Evolutionary conservation across 92 coral and sea anemone species (phyloP).

Genomic region (Micromussa lordhowensis): DNA sequence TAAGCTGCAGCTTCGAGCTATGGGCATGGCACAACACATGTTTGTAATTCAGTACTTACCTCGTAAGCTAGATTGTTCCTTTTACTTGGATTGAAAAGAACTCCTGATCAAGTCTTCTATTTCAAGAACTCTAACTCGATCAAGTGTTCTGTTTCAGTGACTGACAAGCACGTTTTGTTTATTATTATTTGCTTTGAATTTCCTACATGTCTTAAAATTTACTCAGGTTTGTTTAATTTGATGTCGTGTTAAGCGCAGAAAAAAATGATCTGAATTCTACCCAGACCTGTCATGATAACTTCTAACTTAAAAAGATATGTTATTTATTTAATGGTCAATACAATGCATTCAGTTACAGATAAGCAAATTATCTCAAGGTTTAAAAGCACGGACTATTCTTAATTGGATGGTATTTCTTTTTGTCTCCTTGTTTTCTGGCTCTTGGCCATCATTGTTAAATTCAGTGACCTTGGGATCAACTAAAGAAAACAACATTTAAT

Average conservation of each 20-base stretch:
- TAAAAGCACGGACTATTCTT: not conserved
- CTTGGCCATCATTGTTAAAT: conserved; percentile 6
- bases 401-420: not conserved
- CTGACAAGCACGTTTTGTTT: not conserved
- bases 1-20: not conserved
- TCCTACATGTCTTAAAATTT: not conserved
- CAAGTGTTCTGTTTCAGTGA: not conserved
- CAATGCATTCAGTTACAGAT: not conserved
- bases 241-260: not conserved
- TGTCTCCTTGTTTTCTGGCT: not conserved
- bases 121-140: not conserved
- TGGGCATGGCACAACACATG: not conserved
- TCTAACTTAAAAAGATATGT: not conserved
- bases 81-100: not conserved
- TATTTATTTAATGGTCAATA: not conserved
- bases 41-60: not conserved
- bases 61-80: not conserved
- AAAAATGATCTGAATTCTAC: not conserved
- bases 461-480: conserved; percentile 4
- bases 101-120: not conserved
- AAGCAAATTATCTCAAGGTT: not conserved
- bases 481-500: conserved; percentile 1
- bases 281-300: not conserved
- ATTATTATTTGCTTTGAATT: not conserved
- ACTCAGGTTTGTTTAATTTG: not conserved